phyloP scores from a whole-genome alignment of 2,797 vertebrate genomes.

The Rhyacichthys aspro region DNA sequence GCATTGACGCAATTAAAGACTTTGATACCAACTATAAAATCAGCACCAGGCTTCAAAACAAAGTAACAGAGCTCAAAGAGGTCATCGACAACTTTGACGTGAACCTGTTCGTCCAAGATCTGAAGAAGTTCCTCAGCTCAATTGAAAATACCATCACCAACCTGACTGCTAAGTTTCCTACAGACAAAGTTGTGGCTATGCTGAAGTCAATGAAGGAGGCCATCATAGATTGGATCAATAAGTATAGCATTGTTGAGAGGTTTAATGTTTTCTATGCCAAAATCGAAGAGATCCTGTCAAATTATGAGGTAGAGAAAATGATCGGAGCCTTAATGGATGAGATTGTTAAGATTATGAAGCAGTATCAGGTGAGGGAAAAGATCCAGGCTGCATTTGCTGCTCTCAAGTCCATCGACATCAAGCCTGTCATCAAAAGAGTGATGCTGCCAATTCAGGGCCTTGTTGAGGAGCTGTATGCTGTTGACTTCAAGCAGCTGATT shows the following conservation, averaged over 20 bases:
- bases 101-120: constrained; percentile 69
- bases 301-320: constrained; percentile 84
- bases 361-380: constrained; percentile 85
- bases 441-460: constrained; percentile 73
- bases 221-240: constrained; percentile 77
- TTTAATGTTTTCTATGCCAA: constrained; percentile 74
- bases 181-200: constrained; percentile 76
- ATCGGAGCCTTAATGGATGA: constrained; percentile 84
- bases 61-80: constrained; percentile 78
- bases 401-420: constrained; percentile 81
- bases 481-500: constrained; percentile 84
- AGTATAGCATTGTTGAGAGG: constrained; percentile 80
- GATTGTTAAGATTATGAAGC: constrained; percentile 81
- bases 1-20: constrained; percentile 80
- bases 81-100: constrained; percentile 83
- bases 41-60: constrained; percentile 77
- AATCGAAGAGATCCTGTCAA: constrained; percentile 80
- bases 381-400: constrained; percentile 72
- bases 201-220: constrained; percentile 78
- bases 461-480: constrained; percentile 77
- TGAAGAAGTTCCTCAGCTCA: constrained; percentile 71
- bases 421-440: constrained; percentile 75
- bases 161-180: constrained; percentile 73
- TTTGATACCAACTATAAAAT: constrained; percentile 81
- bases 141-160: constrained; percentile 70